Conservation (phyloP, 1,140 invertebrate species). For the Planococcus citri region DNA sequence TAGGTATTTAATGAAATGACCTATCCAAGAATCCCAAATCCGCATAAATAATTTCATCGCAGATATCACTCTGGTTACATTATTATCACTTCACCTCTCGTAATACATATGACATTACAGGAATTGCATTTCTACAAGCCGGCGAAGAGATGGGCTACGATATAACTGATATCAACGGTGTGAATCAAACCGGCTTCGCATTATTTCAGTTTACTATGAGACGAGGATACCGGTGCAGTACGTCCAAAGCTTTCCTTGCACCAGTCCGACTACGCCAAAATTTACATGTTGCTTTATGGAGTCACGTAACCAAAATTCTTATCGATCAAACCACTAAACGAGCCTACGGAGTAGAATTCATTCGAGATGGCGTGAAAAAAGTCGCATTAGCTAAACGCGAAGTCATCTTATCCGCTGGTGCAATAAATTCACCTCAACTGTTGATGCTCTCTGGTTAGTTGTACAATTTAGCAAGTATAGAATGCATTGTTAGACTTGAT, state of each 20-base stretch:
- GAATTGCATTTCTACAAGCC: slow-evolving; percentile 70
- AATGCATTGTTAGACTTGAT: neutral
- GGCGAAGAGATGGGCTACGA: slow-evolving; percentile 83
- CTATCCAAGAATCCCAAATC: no score
- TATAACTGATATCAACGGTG: slow-evolving; percentile 60
- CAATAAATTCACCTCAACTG: slow-evolving; percentile 63
- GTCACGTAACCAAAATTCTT: slow-evolving; percentile 60
- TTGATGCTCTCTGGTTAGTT: slow-evolving; percentile 60
- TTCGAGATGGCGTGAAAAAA: slow-evolving; percentile 48
- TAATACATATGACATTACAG: slow-evolving; percentile 21
- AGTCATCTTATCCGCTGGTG: slow-evolving; percentile 65
- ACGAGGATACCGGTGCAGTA: slow-evolving; percentile 57
- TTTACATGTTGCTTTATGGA: slow-evolving; percentile 58
- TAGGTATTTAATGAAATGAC: no score
- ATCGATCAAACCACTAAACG: slow-evolving; percentile 54
- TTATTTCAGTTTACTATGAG: slow-evolving; percentile 73
- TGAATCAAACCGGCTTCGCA: slow-evolving; percentile 65
- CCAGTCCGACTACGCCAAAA: slow-evolving; percentile 58
- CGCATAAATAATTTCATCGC: no score
- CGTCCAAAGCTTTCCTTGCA: slow-evolving; percentile 66
- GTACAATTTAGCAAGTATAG: neutral
- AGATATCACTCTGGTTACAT: neutral
- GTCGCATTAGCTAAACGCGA: slow-evolving; percentile 57
- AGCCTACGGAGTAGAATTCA: slow-evolving; percentile 65
- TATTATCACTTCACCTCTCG: neutral